Percentiles rank a stretch among this genome's conserved stretches.
Conservation (phyloP, 2,113 vertebrate species). For the Terrapene triunguis region DNA sequence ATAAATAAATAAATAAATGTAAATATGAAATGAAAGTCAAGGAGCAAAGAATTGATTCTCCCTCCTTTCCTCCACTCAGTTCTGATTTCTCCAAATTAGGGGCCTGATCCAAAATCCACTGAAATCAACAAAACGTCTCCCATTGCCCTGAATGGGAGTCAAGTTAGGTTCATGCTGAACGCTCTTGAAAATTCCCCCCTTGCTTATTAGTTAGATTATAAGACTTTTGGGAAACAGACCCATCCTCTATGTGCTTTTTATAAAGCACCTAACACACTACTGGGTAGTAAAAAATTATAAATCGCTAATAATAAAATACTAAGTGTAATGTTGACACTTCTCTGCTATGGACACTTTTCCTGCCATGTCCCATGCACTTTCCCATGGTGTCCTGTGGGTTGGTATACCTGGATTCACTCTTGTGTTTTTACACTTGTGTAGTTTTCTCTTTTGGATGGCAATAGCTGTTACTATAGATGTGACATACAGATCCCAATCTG, state of each 20-base stretch:
- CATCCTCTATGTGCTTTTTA: neutral
- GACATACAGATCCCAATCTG: neutral
- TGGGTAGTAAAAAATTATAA: neutral
- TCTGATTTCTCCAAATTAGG: conserved; percentile 4
- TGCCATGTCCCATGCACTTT: conserved; percentile 23
- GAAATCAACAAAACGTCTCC: neutral
- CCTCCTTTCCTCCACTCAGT: neutral
- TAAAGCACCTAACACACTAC: neutral
- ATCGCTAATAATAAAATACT: neutral
- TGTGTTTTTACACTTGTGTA: conserved; percentile 52
- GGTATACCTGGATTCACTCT: conserved; percentile 27
- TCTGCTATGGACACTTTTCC: conserved; percentile 13
- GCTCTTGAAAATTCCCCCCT: neutral
- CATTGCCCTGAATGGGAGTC: neutral
- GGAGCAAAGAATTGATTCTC: conserved; percentile 29
- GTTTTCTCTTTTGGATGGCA: conserved; percentile 45
- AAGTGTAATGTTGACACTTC: neutral
- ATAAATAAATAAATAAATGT: conserved; percentile 49
- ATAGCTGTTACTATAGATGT: conserved; percentile 34
- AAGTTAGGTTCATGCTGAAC: neutral
- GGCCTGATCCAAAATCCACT: neutral
- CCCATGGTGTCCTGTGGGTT: neutral
- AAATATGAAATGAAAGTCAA: conserved; percentile 35
- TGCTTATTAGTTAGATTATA: neutral
- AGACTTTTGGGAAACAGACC: neutral